phyloP scores from a whole-genome alignment of 2,113 vertebrate genomes.

The Ptychochromis oligacanthus region DNA sequence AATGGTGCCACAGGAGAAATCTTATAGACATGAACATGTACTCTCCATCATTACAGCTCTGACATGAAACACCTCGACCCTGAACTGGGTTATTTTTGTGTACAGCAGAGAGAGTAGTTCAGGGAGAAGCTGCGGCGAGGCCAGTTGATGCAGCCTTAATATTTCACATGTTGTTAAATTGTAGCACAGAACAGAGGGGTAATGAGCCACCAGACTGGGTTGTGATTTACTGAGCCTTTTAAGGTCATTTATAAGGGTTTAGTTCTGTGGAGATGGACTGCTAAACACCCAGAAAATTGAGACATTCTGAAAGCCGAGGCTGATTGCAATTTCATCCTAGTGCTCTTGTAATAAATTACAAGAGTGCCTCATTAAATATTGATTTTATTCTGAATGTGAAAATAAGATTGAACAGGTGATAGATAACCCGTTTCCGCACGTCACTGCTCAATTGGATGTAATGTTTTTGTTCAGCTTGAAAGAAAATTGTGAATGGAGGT shows the following conservation, averaged over 20 bases:
- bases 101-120: background rate
- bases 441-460: background rate
- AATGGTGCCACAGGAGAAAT: background rate
- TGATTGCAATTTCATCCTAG: background rate
- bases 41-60: constrained; percentile 25
- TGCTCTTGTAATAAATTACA: background rate
- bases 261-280: constrained; percentile 1
- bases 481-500: constrained; percentile 19
- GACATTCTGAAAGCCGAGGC: background rate
- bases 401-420: constrained; percentile 28
- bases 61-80: constrained; percentile 58
- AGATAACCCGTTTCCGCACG: constrained; percentile 8
- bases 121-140: background rate
- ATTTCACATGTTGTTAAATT: constrained; percentile 32
- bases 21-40: background rate
- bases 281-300: constrained; percentile 32
- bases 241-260: constrained; percentile 21
- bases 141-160: constrained; percentile 20
- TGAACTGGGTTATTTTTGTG: constrained; percentile 40
- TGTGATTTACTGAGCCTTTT: constrained; percentile 47
- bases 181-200: constrained; percentile 3
- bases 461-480: background rate
- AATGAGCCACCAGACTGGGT: constrained; percentile 48
- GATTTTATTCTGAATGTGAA: constrained; percentile 20
- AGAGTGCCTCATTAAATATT: background rate